These are phyloP conservation scores for Eumerus sabulonum DNA, from an alignment of 2,888 invertebrate species.

Conservation along the genomic window DNA sequence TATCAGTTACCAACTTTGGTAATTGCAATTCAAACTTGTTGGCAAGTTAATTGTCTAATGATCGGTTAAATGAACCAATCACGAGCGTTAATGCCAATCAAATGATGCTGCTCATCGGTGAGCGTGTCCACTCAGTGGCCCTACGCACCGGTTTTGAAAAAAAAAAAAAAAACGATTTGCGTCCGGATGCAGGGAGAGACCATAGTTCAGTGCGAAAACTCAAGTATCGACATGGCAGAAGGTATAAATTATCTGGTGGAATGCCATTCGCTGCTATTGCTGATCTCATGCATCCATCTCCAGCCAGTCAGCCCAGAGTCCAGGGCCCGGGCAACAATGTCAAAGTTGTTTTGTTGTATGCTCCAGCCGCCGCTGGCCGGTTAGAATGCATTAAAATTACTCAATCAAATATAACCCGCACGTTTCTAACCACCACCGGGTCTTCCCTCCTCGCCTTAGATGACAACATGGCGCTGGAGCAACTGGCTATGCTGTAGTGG, in stretches of 20 bases:
- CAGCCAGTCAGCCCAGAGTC: constrained; percentile 10
- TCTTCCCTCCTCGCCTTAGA: background rate
- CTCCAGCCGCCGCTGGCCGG: constrained; percentile 19
- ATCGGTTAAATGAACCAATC: constrained; percentile 63
- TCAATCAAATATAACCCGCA: constrained; percentile 57
- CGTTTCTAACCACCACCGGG: no score
- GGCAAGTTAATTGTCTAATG: constrained; percentile 77
- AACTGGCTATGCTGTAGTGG: background rate
- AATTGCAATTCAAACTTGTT: constrained; percentile 76
- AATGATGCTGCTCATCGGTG: constrained; percentile 47
- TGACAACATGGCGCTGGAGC: constrained; percentile 1
- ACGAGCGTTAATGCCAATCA: constrained; percentile 67
- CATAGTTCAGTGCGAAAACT: constrained; percentile 54
- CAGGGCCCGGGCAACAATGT: background rate
- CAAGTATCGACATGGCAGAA: constrained; percentile 31
- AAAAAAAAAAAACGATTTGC: constrained; percentile 22
- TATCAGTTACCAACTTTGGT: constrained; percentile 65
- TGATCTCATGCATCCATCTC: constrained; percentile 15
- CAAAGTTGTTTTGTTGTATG: constrained; percentile 3
- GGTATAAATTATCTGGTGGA: constrained; percentile 50
- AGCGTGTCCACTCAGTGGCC: constrained; percentile 9
- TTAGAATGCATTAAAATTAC: constrained; percentile 61
- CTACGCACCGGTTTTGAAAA: constrained; percentile 2
- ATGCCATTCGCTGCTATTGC: constrained; percentile 4
- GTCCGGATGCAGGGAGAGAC: constrained; percentile 42